Base-by-base conservation (phyloP, 2,113 vertebrate species). In the Eupsittula cactorum region DNA sequence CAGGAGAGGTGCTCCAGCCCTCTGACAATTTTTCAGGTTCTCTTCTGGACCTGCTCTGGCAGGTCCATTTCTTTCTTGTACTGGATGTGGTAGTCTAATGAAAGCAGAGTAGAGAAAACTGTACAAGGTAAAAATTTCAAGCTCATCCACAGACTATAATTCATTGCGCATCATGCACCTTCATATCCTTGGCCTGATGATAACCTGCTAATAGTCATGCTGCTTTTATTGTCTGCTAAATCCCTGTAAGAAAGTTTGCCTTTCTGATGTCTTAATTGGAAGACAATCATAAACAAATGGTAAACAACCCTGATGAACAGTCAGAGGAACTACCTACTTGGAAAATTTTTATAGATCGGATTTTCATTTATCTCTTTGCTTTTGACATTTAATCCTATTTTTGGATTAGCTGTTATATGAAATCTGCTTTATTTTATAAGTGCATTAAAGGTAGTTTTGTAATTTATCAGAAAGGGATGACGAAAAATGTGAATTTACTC, bases 21-120 rank as follows among this genome's bases (percentile, higher is more conserved):
- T 25, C 27, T 21, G 5, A 39, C 10, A 12, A 21, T 42, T 31
- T 79, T 81, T 12, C 3, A 9, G 11, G 5, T 17, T 15, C 5
- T 69, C 9, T 15, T 65, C 35, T 42, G 64, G 37, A 46, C 18
- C 8, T 0, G 0, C 6, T 86, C 25, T 8, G 27, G 3, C 14
- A 68, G 46, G 5, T 68, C 18, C 5, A 2, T 17, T 19, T n/a
- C 42, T 31, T 23, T 68, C 33, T 31, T 77, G 16, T 23, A 4
- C 9, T 63, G 53, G 31, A 68, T 0, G 1, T 9, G 37, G 19
- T 4, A 37, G 4, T 47, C 46, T 84, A 11, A 19, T 23, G 29
- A 76, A 8, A 71, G 11, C 0, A 9, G 13, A 10, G 7, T 21
- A 76, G 10, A 52, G n/a, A 89, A 71, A 79, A 4, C 2, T 39